These are phyloP conservation scores for Drosophila monieri DNA, from an alignment of 2,888 invertebrate genomes.

Conservation along the genomic window DNA sequence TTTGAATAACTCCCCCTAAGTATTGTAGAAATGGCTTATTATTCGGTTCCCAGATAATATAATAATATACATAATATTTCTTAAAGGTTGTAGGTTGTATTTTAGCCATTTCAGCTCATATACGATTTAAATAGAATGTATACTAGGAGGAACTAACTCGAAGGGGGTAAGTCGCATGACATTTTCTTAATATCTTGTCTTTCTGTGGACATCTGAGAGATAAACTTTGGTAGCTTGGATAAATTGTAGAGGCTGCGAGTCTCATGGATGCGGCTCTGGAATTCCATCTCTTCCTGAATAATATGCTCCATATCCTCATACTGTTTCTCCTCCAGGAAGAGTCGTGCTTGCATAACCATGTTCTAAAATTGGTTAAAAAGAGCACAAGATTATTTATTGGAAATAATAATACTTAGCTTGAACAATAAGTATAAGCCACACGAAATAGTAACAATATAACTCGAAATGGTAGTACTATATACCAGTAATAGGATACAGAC, in stretches of 20 bases:
- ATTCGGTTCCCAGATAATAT: too few species aligned
- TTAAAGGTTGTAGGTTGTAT: not conserved
- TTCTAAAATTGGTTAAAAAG: constrained; percentile 50
- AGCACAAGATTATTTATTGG: too few species aligned
- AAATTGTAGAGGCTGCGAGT: constrained; percentile 35
- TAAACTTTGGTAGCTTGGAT: constrained; percentile 38
- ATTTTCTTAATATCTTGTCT: not conserved
- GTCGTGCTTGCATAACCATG: constrained; percentile 56
- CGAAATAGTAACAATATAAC: not conserved
- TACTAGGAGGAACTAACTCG: not conserved
- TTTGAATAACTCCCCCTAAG: not conserved
- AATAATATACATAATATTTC: too few species aligned
- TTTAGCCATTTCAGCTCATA: not conserved
- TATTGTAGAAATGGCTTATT: too few species aligned
- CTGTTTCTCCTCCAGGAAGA: constrained; percentile 53
- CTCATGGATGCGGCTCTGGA: constrained; percentile 46
- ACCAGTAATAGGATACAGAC: not conserved
- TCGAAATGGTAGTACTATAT: too few species aligned
- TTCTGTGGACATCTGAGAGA: constrained; percentile 10
- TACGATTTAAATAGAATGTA: not conserved
- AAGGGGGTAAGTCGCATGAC: not conserved
- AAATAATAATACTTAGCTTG: too few species aligned
- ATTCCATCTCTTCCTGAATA: constrained; percentile 43
- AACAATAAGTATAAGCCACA: too few species aligned
- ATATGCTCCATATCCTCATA: constrained; percentile 43